These are phyloP conservation scores for Caenorhabditis brenneri DNA, from an alignment of 1,140 invertebrate species.

Conservation along the genomic window DNA sequence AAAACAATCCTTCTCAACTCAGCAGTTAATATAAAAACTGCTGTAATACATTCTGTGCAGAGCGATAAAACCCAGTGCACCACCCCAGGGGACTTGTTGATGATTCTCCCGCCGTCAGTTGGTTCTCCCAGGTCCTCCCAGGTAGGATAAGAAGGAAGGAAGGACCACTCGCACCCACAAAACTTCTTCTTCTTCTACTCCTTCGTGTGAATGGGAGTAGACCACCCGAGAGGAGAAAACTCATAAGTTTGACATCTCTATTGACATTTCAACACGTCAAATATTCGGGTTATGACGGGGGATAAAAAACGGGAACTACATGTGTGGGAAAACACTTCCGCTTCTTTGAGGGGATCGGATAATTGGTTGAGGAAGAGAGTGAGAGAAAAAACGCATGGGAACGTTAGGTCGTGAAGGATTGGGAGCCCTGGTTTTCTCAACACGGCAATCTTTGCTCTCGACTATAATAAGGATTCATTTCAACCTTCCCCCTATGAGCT, in stretches of 20 bases:
- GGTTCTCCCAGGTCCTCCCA: neutral
- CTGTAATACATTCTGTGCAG: neutral
- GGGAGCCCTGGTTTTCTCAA: too few relatives aligned
- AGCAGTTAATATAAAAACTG: neutral
- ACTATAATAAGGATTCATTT: too few relatives aligned
- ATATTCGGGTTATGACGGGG: neutral
- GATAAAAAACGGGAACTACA: neutral
- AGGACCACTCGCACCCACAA: slow-evolving; percentile 23
- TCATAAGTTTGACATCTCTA: slow-evolving; percentile 39
- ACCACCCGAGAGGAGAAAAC: neutral
- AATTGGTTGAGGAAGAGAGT: neutral
- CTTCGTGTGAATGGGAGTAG: neutral
- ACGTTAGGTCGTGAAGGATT: neutral
- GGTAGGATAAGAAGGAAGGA: neutral
- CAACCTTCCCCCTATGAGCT: too few relatives aligned
- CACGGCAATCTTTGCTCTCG: too few relatives aligned
- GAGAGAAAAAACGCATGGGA: neutral
- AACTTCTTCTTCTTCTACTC: neutral
- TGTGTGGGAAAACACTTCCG: neutral
- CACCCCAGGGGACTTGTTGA: neutral
- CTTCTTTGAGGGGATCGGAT: neutral
- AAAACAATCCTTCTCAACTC: too few relatives aligned
- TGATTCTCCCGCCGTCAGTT: neutral
- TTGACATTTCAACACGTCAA: slow-evolving; percentile 20
- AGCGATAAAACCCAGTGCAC: too few relatives aligned